phyloP scores from a whole-genome alignment of 1,140 invertebrate genomes.

The Drosophila rhopaloa region DNA sequence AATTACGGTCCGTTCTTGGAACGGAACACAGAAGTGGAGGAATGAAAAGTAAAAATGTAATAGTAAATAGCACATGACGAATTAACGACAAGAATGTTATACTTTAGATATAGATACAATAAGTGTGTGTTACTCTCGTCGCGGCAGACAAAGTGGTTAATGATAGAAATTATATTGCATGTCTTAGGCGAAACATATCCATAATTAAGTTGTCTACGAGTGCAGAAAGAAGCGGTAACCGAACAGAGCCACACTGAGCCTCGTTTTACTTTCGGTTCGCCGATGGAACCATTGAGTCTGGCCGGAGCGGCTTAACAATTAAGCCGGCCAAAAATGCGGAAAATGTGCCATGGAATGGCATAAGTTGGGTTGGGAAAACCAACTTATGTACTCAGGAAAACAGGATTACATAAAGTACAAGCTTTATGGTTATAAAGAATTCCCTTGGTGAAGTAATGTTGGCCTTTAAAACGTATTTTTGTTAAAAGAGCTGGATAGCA shows the following conservation, averaged over 20 bases:
- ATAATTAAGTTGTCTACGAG: slow-evolving; percentile 77
- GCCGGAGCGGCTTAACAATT: slow-evolving; percentile 47
- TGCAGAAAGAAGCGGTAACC: slow-evolving; percentile 53
- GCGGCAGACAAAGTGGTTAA: slow-evolving; percentile 65
- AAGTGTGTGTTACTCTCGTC: slow-evolving; percentile 7
- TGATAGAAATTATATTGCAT: slow-evolving; percentile 65
- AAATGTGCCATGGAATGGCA: slow-evolving; percentile 26
- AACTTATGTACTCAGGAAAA: slow-evolving; percentile 28
- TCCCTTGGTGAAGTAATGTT: not conserved
- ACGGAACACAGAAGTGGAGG: slow-evolving; percentile 54
- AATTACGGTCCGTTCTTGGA: slow-evolving; percentile 70
- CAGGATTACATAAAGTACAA: not conserved
- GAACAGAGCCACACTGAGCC: slow-evolving; percentile 20
- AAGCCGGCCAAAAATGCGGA: slow-evolving; percentile 69
- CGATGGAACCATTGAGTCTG: slow-evolving; percentile 32
- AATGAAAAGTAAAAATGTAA: slow-evolving; percentile 67
- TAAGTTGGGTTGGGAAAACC: slow-evolving; percentile 24
- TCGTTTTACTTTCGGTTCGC: slow-evolving; percentile 69
- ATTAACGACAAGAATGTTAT: slow-evolving; percentile 62
- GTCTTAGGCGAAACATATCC: slow-evolving; percentile 53
- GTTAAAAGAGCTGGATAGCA: no score
- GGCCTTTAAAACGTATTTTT: no score
- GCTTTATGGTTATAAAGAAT: not conserved
- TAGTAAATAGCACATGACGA: slow-evolving; percentile 75
- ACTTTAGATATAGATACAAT: slow-evolving; percentile 20